Conservation (phyloP, 2,888 invertebrate genomes). For the Andrena trimmerana region DNA sequence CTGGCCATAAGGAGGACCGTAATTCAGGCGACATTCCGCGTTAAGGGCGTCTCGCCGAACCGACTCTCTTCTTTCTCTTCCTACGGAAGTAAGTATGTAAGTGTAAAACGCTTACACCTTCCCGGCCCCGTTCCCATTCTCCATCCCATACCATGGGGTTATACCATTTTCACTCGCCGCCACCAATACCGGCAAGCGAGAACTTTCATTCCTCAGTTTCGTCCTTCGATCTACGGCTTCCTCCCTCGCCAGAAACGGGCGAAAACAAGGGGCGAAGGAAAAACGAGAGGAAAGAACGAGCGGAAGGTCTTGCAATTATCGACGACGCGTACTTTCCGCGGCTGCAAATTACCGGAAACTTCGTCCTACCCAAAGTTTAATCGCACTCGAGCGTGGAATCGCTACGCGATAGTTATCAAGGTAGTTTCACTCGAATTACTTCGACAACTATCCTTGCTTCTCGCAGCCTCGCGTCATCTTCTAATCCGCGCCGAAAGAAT, state of each 20-base stretch:
- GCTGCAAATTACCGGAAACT: conserved; percentile 68
- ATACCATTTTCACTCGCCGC: background rate
- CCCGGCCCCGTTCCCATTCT: background rate
- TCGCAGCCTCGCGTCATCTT: conserved; percentile 14
- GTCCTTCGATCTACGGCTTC: conserved; percentile 2
- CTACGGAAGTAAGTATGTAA: background rate
- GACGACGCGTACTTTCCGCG: conserved; percentile 40
- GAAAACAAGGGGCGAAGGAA: background rate
- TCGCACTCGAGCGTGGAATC: conserved; percentile 51
- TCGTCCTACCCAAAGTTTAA: conserved; percentile 55
- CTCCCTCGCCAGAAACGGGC: background rate
- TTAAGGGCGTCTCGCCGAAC: conserved; percentile 60
- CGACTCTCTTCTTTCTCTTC: background rate
- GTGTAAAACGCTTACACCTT: background rate
- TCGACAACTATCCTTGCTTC: conserved; percentile 55
- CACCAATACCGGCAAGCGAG: background rate
- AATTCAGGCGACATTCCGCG: conserved; percentile 71
- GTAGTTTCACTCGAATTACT: conserved; percentile 60
- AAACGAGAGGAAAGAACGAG: conserved; percentile 3
- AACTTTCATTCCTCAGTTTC: conserved; percentile 8
- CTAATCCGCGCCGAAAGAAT: background rate
- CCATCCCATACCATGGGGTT: background rate
- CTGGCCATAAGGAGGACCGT: conserved; percentile 66
- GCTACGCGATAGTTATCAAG: conserved; percentile 60
- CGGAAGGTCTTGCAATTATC: conserved; percentile 64